phyloP scores from a whole-genome alignment of 2,888 invertebrate genomes.

The Nebria salina region DNA sequence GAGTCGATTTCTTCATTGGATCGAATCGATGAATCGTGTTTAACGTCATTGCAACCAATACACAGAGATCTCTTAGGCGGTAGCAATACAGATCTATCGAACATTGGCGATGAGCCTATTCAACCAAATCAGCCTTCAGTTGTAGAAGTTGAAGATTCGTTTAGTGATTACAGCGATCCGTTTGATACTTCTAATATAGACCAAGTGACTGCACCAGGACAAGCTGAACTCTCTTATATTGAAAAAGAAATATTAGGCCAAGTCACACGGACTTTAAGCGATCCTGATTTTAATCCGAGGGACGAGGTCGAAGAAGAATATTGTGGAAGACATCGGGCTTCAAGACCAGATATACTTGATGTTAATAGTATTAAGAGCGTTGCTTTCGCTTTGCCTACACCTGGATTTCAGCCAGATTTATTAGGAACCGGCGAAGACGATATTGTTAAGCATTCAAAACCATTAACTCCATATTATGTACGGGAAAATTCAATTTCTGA shows the following conservation, averaged over 20 bases:
- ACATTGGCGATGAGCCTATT: constrained; percentile 74
- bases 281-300: constrained; percentile 86
- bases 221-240: constrained; percentile 79
- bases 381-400: constrained; percentile 70
- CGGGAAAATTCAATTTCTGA: constrained; percentile 70
- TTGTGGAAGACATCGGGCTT: constrained; percentile 65
- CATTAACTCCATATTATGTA: constrained; percentile 83
- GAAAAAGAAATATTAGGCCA: constrained; percentile 79
- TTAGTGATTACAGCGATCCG: constrained; percentile 77
- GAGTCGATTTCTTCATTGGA: constrained; percentile 65
- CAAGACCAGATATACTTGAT: constrained; percentile 70
- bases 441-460: constrained; percentile 70
- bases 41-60: constrained; percentile 62
- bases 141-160: constrained; percentile 64
- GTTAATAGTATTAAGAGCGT: constrained; percentile 62
- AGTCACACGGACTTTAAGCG: constrained; percentile 63
- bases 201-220: constrained; percentile 77
- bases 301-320: constrained; percentile 67
- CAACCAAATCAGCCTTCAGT: constrained; percentile 63
- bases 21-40: constrained; percentile 62
- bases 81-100: constrained; percentile 78
- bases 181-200: constrained; percentile 86
- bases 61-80: constrained; percentile 78
- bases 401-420: constrained; percentile 63
- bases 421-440: constrained; percentile 69